phyloP scores from a whole-genome alignment of 1,140 invertebrate genomes.

The Anastrepha ludens region DNA sequence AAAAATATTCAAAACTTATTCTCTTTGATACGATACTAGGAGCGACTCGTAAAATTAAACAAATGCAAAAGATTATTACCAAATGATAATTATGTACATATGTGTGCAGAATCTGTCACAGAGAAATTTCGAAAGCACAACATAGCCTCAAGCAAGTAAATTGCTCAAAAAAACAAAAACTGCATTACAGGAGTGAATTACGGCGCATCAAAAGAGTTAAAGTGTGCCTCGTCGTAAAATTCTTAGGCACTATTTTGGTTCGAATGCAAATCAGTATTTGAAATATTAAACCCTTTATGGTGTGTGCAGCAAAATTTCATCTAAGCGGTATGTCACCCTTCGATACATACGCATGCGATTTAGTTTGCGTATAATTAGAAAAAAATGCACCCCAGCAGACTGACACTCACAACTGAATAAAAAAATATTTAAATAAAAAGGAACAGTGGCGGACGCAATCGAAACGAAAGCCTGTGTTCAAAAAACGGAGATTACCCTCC shows the following conservation, averaged over 20 bases:
- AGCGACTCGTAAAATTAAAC: no score
- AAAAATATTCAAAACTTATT: no score
- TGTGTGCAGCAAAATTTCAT: not conserved
- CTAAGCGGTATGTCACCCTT: no score
- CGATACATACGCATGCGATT: not conserved
- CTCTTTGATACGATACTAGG: no score
- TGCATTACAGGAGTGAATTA: not conserved
- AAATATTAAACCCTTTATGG: slow-evolving; percentile 55
- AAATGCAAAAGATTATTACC: no score
- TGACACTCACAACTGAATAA: slow-evolving; percentile 40
- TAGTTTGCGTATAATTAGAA: not conserved
- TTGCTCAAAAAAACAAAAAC: not conserved
- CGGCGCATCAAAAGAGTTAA: not conserved
- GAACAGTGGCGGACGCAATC: not conserved
- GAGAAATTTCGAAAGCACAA: no score
- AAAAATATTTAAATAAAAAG: slow-evolving; percentile 46
- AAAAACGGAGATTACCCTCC: no score
- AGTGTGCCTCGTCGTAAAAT: not conserved
- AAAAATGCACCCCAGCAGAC: slow-evolving; percentile 25
- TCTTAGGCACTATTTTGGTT: not conserved
- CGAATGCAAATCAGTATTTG: slow-evolving; percentile 53
- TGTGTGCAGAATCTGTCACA: no score
- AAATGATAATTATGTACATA: no score
- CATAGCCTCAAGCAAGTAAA: not conserved
- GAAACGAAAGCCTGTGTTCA: not conserved